These are phyloP conservation scores for Thunnus albacares DNA, from an alignment of 2,797 vertebrate species.

Conservation along the genomic window DNA sequence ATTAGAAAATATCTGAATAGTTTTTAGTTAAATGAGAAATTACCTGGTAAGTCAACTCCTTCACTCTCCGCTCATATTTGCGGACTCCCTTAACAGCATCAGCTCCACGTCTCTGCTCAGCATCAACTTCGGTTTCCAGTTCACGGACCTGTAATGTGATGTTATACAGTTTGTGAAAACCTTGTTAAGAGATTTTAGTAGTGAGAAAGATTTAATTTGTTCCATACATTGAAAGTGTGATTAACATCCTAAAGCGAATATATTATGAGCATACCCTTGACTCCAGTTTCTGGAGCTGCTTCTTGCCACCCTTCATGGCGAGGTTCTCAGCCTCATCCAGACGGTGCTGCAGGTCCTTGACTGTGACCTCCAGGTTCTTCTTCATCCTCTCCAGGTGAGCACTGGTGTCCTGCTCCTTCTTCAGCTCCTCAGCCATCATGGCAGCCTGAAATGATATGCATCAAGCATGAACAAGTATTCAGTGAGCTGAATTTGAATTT, in stretches of 20 bases:
- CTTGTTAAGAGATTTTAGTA: neutral
- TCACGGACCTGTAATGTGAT: constrained; percentile 60
- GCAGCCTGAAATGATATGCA: constrained; percentile 72
- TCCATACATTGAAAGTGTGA: neutral
- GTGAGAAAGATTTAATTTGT: neutral
- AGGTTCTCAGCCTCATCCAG: constrained; percentile 92
- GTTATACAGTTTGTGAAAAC: neutral
- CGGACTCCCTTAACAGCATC: constrained; percentile 88
- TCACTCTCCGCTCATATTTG: constrained; percentile 90
- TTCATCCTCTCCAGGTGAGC: constrained; percentile 93
- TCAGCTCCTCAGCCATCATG: constrained; percentile 95
- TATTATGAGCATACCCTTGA: constrained; percentile 80
- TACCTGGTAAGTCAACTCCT: constrained; percentile 91
- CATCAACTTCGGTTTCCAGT: constrained; percentile 84
- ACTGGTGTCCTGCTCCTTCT: constrained; percentile 94
- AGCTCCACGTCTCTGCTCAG: constrained; percentile 86
- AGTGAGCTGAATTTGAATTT: neutral
- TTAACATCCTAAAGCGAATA: neutral
- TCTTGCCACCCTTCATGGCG: constrained; percentile 93
- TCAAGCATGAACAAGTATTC: neutral
- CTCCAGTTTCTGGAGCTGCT: constrained; percentile 94
- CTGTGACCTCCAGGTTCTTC: constrained; percentile 90
- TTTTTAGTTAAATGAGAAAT: neutral
- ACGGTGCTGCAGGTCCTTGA: constrained; percentile 92
- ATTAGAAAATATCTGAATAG: neutral